Percentiles rank a stretch among this genome's conserved stretches.
These are phyloP conservation scores for Tetramorium bicarinatum DNA, from an alignment of 2,888 invertebrate genomes.

Conservation along the genomic window DNA sequence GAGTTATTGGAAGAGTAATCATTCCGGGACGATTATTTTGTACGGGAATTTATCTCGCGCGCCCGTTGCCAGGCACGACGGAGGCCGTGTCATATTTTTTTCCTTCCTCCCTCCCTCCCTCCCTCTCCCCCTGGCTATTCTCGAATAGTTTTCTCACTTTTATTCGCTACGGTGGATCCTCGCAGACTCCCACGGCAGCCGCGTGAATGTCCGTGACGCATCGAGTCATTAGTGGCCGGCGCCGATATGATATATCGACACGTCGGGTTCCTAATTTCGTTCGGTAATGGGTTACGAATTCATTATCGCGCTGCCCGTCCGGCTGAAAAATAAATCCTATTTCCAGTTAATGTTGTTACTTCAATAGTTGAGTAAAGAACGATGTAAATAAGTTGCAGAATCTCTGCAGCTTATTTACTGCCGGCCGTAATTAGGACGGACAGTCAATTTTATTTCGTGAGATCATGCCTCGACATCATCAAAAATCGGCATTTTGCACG, in stretches of 20 bases:
- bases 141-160: slow-evolving; percentile 50
- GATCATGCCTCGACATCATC: not conserved
- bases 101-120: no score
- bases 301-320: slow-evolving; percentile 42
- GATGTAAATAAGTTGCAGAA: slow-evolving; percentile 25
- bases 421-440: not conserved
- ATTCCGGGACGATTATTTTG: slow-evolving; percentile 41
- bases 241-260: slow-evolving; percentile 57
- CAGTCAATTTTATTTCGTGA: slow-evolving; percentile 20
- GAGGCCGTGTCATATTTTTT: slow-evolving; percentile 36
- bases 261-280: slow-evolving; percentile 53
- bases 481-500: not conserved
- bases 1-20: slow-evolving; percentile 48
- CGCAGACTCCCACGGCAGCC: slow-evolving; percentile 53
- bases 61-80: slow-evolving; percentile 29
- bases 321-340: slow-evolving; percentile 44
- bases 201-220: slow-evolving; percentile 56
- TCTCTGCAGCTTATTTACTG: not conserved
- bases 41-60: slow-evolving; percentile 39
- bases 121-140: not conserved
- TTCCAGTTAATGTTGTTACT: slow-evolving; percentile 44
- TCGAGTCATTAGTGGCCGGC: slow-evolving; percentile 55
- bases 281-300: slow-evolving; percentile 56
- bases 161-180: slow-evolving; percentile 53
- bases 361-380: not conserved